These are phyloP conservation scores for Plebejus anna DNA, from an alignment of 2,888 invertebrate genomes.

Conservation along the genomic window DNA sequence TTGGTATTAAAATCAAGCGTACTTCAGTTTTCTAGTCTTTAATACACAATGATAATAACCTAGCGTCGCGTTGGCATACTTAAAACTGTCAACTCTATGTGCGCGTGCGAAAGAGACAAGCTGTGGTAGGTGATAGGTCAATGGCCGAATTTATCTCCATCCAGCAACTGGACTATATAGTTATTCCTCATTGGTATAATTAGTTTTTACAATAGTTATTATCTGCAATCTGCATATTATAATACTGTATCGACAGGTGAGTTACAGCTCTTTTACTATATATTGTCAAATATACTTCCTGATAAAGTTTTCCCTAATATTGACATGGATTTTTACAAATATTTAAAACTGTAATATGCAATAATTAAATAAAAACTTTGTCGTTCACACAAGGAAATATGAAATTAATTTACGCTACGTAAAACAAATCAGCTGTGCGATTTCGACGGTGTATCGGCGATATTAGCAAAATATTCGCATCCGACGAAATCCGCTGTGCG, in stretches of 20 bases:
- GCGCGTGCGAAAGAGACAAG: no score
- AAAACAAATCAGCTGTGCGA: slow-evolving; percentile 31
- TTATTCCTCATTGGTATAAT: no score
- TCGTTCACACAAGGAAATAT: background rate
- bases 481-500: slow-evolving; percentile 60
- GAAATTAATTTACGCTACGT: background rate
- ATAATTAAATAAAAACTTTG: background rate
- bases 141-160: no score
- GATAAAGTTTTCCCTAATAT: background rate
- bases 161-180: no score
- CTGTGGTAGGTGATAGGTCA: no score
- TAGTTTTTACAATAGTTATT: no score
- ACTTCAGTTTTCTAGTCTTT: no score
- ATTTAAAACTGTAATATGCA: background rate
- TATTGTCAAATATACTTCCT: background rate
- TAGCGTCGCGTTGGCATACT: no score
- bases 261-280: background rate
- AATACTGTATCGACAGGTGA: background rate
- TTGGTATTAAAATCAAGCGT: no score
- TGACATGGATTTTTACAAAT: background rate
- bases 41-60: no score
- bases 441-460: slow-evolving; percentile 41
- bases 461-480: slow-evolving; percentile 70
- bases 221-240: background rate
- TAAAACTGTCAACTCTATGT: no score